A percentile compares a stretch with the other conserved stretches of the same genome.
Evolutionary conservation across 2,113 vertebrate species (phyloP).

Genomic region (Amia ocellicauda): DNA sequence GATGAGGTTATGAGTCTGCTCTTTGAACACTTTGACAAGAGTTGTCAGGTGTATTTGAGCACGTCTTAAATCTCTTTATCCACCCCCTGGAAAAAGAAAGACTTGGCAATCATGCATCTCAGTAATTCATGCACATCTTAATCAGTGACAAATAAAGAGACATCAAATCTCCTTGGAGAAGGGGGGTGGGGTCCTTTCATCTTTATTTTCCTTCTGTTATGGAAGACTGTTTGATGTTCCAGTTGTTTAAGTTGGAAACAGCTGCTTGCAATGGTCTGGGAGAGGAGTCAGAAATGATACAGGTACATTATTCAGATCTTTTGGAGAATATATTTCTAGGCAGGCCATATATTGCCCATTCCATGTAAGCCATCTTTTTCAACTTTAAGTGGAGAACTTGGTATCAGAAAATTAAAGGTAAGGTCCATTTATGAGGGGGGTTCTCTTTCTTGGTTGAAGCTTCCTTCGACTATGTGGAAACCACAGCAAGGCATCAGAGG

Average conservation of each 20-base stretch:
- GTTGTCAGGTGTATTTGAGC: no score
- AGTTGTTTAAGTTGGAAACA: not conserved
- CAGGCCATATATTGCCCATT: not conserved
- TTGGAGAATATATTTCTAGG: not conserved
- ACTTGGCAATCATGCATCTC: not conserved
- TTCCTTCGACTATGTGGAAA: not conserved
- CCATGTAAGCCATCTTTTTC: constrained; percentile 1
- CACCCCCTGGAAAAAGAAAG: no score
- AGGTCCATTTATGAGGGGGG: no score
- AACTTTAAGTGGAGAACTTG: no score
- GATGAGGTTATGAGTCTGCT: no score
- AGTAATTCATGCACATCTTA: constrained; percentile 29
- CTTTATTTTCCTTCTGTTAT: not conserved
- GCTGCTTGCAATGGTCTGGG: not conserved
- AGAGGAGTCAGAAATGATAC: no score
- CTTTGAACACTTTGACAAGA: no score
- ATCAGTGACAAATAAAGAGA: constrained; percentile 29
- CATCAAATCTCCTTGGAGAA: constrained; percentile 35
- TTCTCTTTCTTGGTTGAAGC: no score
- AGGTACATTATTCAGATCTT: no score
- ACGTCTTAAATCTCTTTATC: no score
- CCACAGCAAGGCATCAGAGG: constrained; percentile 4
- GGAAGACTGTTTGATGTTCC: not conserved
- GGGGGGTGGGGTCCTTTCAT: constrained; percentile 15
- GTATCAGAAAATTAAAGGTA: no score